These are phyloP conservation scores for Emydura subglobosa DNA, from an alignment of 2,113 vertebrate species.

Conservation along the genomic window DNA sequence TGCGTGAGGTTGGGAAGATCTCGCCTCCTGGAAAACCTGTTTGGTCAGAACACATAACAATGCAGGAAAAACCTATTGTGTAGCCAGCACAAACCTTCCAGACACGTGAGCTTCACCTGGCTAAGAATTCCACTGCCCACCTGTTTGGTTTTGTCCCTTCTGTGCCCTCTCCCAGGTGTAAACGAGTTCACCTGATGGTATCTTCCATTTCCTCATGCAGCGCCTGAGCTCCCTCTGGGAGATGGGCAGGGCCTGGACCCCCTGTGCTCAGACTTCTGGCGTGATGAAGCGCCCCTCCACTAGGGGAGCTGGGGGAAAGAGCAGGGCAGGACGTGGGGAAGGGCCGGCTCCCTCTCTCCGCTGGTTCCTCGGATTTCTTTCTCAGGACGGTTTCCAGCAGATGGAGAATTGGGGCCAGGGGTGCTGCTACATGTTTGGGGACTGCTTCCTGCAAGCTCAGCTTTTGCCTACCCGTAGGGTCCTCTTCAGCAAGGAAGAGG, in stretches of 20 bases:
- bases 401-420: not conserved
- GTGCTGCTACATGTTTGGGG: not conserved
- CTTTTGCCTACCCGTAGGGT: not conserved
- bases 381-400: not conserved
- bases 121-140: not conserved
- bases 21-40: not conserved
- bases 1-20: not conserved
- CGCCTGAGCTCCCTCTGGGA: not conserved
- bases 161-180: not conserved
- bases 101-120: not conserved
- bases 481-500: no score
- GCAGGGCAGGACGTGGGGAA: not conserved
- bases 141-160: not conserved
- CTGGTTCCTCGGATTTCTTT: not conserved
- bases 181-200: not conserved
- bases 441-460: no score
- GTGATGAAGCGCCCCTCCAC: not conserved
- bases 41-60: not conserved
- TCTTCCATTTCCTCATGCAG: not conserved
- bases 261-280: not conserved
- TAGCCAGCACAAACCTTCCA: not conserved
- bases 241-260: not conserved
- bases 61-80: not conserved
- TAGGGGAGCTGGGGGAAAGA: not conserved
- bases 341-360: not conserved